phyloP scores from a whole-genome alignment of 2,797 vertebrate genomes.

The Phataginus tricuspis region DNA sequence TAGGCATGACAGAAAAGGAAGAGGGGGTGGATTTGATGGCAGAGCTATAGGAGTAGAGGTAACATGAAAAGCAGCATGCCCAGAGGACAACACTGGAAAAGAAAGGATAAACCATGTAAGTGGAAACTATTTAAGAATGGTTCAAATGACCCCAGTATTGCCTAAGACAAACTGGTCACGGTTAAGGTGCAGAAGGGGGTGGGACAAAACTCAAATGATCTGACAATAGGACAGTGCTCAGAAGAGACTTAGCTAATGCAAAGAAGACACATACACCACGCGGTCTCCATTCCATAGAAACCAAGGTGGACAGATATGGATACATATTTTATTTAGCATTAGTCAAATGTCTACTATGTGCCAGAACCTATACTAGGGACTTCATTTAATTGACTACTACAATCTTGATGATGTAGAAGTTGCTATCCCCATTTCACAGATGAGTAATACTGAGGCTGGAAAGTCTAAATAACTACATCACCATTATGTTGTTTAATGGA shows the following conservation, averaged over 20 bases:
- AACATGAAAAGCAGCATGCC: background rate
- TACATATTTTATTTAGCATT: background rate
- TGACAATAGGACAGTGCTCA: background rate
- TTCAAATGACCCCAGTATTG: background rate
- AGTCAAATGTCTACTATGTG: background rate
- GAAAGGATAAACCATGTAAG: background rate
- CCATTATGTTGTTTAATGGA: background rate
- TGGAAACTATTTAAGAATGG: background rate
- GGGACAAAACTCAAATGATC: background rate
- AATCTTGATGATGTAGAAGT: background rate
- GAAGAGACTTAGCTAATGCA: background rate
- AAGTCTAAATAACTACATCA: background rate
- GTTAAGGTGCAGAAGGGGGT: background rate
- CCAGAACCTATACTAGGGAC: background rate
- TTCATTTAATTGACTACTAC: background rate
- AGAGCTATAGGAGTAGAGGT: background rate
- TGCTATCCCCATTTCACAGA: background rate
- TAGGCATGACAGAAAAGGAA: background rate
- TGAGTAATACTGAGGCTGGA: background rate
- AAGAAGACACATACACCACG: background rate
- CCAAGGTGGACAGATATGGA: too few species aligned
- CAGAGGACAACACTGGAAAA: background rate
- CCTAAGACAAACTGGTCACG: background rate
- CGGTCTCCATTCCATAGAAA: background rate
- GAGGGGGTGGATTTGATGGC: rapidly evolving